Conservation (phyloP, 2,888 invertebrate species). For the Hypomecis atomaria region DNA sequence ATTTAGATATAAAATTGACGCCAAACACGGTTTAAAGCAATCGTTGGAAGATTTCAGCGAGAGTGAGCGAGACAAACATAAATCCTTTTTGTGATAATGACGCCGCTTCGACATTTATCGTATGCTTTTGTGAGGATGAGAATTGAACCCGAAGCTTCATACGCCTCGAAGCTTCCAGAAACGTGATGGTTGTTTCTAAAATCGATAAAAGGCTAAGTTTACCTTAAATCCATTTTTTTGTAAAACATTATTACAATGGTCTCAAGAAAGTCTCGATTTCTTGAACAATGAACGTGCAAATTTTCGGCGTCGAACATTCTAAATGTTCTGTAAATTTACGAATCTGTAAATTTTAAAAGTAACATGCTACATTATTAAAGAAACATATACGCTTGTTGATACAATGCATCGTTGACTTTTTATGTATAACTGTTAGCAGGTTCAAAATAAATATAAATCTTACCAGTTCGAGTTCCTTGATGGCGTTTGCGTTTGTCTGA, state of each 20-base stretch:
- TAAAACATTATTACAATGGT: not conserved
- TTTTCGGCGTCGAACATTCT: too few species aligned
- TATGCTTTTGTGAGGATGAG: conserved; percentile 17
- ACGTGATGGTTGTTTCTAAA: too few species aligned
- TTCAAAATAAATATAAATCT: not conserved
- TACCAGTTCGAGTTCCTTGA: conserved; percentile 36
- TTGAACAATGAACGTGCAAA: too few species aligned
- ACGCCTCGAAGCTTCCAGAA: not conserved
- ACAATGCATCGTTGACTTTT: too few species aligned
- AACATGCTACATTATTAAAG: too few species aligned
- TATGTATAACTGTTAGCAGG: not conserved
- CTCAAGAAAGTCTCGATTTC: conserved; percentile 16
- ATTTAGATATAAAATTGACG: conserved; percentile 23
- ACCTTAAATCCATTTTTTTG: not conserved
- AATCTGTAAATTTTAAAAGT: too few species aligned
- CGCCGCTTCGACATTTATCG: conserved; percentile 41
- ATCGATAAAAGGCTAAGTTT: not conserved
- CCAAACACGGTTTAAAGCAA: conserved; percentile 47
- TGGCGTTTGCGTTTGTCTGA: conserved; percentile 42
- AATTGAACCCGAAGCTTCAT: conserved; percentile 17
- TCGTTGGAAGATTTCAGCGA: conserved; percentile 41
- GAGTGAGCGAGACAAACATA: conserved; percentile 71
- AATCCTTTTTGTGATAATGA: conserved; percentile 56
- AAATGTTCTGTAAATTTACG: too few species aligned
- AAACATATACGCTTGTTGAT: too few species aligned